A percentile compares a stretch with the other conserved stretches of the same genome.
phyloP scores from a whole-genome alignment of 2,113 vertebrate genomes.

The Myanophis thanlyinensis region DNA sequence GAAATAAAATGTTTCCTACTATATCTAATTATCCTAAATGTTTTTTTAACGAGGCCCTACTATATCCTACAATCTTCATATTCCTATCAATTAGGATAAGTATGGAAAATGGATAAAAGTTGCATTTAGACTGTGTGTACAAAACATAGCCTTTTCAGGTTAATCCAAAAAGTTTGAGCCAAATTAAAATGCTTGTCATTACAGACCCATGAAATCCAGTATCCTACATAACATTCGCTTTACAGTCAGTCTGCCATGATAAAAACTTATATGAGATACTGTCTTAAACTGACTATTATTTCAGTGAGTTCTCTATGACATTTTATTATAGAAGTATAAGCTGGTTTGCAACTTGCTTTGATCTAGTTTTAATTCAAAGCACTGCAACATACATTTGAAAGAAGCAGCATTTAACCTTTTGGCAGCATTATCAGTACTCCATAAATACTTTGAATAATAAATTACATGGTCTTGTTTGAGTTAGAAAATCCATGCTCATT shows the following conservation, averaged over 20 bases:
- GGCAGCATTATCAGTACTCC: background rate
- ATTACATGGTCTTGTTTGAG: conserved; percentile 27
- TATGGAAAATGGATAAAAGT: background rate
- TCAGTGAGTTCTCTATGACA: conserved; percentile 31
- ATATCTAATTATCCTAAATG: background rate
- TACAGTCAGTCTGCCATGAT: background rate
- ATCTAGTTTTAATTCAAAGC: conserved; percentile 49
- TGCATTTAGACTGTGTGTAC: background rate
- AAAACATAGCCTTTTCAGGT: background rate
- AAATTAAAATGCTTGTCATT: background rate
- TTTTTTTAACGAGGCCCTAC: background rate
- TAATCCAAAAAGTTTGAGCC: background rate
- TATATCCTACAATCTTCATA: too few species aligned
- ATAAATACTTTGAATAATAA: conserved; percentile 16
- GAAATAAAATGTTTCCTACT: background rate
- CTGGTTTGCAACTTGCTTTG: conserved; percentile 5
- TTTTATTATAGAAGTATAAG: conserved; percentile 41
- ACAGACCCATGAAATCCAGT: background rate
- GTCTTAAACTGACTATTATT: background rate
- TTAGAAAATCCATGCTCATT: conserved; percentile 11
- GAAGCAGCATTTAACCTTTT: conserved; percentile 24
- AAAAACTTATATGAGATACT: background rate
- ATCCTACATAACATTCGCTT: background rate
- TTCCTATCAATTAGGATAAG: background rate
- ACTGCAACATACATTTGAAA: background rate